Percentiles rank a stretch among this genome's conserved stretches.
Conservation (phyloP, 2,888 invertebrate genomes). For the Trissolcus brochymenae region DNA sequence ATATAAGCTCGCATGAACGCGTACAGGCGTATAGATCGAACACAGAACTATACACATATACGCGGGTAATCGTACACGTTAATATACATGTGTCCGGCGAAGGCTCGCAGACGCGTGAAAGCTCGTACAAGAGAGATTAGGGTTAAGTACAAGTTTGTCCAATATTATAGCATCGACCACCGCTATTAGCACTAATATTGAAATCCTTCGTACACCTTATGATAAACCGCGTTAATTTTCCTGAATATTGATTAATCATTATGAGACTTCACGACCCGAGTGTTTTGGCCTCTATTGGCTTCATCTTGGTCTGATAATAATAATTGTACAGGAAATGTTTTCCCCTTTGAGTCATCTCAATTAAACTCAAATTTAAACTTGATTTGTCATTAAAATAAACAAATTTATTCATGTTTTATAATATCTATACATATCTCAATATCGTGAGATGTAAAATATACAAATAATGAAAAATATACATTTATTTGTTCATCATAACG, state of each 20-base stretch:
- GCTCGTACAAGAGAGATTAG: conserved; percentile 53
- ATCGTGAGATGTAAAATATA: too few species aligned
- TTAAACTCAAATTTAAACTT: background rate
- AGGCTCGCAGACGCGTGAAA: conserved; percentile 45
- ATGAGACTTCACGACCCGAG: conserved; percentile 13
- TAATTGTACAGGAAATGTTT: conserved; percentile 2
- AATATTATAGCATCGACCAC: conserved; percentile 50
- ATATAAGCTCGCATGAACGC: conserved; percentile 18
- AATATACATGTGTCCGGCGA: conserved; percentile 44
- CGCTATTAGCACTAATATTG: conserved; percentile 54
- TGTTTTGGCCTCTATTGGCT: conserved; percentile 12
- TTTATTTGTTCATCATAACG: too few species aligned
- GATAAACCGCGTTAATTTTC: conserved; percentile 40
- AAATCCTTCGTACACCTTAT: conserved; percentile 52
- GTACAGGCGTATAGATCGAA: conserved; percentile 20
- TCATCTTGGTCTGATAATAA: conserved; percentile 34
- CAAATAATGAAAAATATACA: too few species aligned
- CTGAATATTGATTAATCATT: conserved; percentile 48
- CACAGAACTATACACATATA: conserved; percentile 27
- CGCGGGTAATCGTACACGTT: conserved; percentile 34
- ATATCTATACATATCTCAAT: too few species aligned
- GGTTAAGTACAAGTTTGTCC: conserved; percentile 49
- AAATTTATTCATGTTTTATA: too few species aligned
- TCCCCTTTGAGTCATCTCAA: background rate
- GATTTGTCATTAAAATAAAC: too few species aligned